These are phyloP conservation scores for Nomada flava DNA, from an alignment of 2,888 invertebrate species.

Conservation along the genomic window DNA sequence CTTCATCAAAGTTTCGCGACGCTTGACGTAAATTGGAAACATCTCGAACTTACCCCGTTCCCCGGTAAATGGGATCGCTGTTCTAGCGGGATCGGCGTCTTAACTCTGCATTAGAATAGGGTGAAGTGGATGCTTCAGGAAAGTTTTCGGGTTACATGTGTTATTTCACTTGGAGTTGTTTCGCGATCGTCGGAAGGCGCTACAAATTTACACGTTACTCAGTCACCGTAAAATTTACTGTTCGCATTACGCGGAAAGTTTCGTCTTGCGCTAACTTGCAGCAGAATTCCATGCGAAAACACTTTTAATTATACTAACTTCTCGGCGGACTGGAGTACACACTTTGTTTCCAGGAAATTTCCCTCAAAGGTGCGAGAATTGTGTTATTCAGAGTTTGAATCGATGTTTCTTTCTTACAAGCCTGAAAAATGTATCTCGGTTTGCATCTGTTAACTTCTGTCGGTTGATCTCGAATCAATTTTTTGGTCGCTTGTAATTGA, in stretches of 20 bases:
- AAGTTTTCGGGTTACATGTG: neutral
- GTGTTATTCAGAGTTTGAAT: no score
- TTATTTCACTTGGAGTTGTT: neutral
- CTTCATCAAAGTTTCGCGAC: constrained; percentile 49
- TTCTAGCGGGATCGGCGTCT: constrained; percentile 3
- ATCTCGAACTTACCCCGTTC: constrained; percentile 1
- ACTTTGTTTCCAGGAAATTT: no score
- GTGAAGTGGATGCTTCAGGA: neutral
- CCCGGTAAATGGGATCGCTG: constrained; percentile 1
- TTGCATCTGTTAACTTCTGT: no score
- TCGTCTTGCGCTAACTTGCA: no score
- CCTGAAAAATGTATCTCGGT: no score
- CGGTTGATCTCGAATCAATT: no score
- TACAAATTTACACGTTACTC: neutral
- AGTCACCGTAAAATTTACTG: neutral
- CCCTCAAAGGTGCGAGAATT: no score
- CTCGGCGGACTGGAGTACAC: no score
- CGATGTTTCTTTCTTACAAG: no score
- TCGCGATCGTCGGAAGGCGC: neutral
- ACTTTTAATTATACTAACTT: no score
- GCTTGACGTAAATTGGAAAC: constrained; percentile 30
- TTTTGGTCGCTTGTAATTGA: no score
- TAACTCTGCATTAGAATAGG: neutral
- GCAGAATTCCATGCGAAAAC: no score
- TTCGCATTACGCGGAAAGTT: neutral